These are phyloP conservation scores for Coregonus clupeaformis DNA, from an alignment of 2,113 vertebrate species.

Conservation along the genomic window DNA sequence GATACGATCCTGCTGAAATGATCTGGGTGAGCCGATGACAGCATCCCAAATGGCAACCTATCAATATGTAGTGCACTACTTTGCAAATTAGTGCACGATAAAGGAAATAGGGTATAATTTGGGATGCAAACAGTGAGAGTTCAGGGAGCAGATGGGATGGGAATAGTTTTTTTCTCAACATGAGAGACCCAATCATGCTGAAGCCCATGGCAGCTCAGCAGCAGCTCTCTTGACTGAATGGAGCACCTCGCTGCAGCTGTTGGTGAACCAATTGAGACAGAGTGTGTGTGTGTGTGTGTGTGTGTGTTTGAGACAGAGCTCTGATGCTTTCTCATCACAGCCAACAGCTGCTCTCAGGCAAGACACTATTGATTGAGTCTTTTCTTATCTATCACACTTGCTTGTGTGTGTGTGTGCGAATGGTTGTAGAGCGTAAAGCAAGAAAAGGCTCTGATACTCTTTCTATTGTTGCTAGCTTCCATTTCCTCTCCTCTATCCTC, in stretches of 20 bases:
- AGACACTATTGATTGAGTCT: constrained; percentile 60
- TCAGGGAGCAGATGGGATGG: constrained; percentile 33
- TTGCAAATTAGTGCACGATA: not conserved
- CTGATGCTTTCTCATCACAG: constrained; percentile 44
- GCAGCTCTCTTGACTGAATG: constrained; percentile 37
- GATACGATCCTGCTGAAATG: not conserved
- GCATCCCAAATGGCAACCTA: too few species aligned
- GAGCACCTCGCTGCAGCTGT: constrained; percentile 42
- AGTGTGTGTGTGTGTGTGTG: constrained; percentile 16
- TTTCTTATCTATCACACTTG: constrained; percentile 46
- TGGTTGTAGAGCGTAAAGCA: not conserved
- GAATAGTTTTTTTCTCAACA: constrained; percentile 23
- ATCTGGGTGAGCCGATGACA: not conserved
- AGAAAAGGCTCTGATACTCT: constrained; percentile 5
- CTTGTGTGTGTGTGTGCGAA: not conserved
- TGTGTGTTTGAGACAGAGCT: constrained; percentile 49
- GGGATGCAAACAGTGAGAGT: not conserved
- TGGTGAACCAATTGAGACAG: not conserved
- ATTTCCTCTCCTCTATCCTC: too few species aligned
- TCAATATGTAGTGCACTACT: too few species aligned
- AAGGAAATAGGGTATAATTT: not conserved
- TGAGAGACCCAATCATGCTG: constrained; percentile 32
- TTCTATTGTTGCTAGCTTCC: constrained; percentile 27
- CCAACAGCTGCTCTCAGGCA: constrained; percentile 61
- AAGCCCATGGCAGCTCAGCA: not conserved